These are phyloP conservation scores for Pristionchus maxplancki DNA, from an alignment of 2,888 invertebrate genomes.

Conservation along the genomic window DNA sequence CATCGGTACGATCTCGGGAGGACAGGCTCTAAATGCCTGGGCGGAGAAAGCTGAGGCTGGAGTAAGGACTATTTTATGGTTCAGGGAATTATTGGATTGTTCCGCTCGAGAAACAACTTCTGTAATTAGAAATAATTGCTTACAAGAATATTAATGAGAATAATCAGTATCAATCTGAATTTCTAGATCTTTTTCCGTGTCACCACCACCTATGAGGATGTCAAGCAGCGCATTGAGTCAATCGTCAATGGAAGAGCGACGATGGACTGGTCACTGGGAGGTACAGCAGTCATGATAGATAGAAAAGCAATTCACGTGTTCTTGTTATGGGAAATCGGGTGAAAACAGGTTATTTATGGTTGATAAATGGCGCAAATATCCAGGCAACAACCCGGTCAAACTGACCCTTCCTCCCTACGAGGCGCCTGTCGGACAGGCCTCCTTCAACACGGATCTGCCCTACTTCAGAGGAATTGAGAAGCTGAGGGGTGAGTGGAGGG, in stretches of 20 bases:
- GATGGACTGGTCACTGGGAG: conserved; percentile 37
- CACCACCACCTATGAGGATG: conserved; percentile 61
- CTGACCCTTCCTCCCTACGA: conserved; percentile 58
- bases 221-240: conserved; percentile 51
- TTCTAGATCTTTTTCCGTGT: conserved; percentile 63
- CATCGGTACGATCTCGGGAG: conserved; percentile 72
- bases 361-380: too few relatives aligned
- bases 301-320: too few relatives aligned
- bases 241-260: conserved; percentile 58
- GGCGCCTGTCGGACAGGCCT: conserved; percentile 53
- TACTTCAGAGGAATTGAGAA: conserved; percentile 65
- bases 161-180: too few relatives aligned
- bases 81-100: background rate
- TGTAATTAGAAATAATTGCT: too few relatives aligned
- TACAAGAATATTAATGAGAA: too few relatives aligned
- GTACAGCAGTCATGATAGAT: background rate
- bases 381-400: conserved; percentile 59
- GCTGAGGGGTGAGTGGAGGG: conserved; percentile 72
- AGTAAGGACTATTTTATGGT: background rate
- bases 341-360: too few relatives aligned
- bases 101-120: too few relatives aligned
- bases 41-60: conserved; percentile 67
- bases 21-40: conserved; percentile 74
- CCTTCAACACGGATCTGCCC: conserved; percentile 74
- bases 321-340: too few relatives aligned